Base-by-base conservation (phyloP, 2,113 vertebrate species). In the Corynorhinus townsendii region DNA sequence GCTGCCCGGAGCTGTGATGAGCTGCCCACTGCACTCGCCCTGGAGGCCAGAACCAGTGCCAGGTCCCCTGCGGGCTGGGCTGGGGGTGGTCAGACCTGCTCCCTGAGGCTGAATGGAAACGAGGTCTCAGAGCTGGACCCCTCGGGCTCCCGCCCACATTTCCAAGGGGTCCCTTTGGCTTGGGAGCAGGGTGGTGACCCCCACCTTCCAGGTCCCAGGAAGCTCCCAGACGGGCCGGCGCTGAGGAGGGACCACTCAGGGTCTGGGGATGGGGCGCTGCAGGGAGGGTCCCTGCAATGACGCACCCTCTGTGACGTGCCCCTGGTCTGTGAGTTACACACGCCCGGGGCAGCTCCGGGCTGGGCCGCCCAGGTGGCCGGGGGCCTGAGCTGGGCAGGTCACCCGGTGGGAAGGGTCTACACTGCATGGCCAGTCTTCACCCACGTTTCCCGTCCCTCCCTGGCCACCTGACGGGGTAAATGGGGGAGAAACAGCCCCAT, bases 231-330 rank as follows among this genome's bases (percentile, higher is more conserved):
- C n/a, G 22, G 35, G 17, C 14, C 1, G 0, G 45, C 0, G 64
- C 24, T 17, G 47, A 8, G 1, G 52, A 8, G 24, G 49, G 19
- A 10, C 16, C 14, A 1, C 47, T 14, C 19, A 5, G 33, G 3
- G 7, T 16, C 45, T 22, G 6, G 68, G 38, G 22, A 4, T 4
- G 9, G 59, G 15, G 33, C 1, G 47, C 38, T 5, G 1, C 15
- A 2, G 30, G 62, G 35, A 49, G 16, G 45, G 30, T 49, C 43
- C 0, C 0, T 0, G 14, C 15, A 5, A 3, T 0, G 9, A 0
- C 14, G 28, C 33, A 16, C 85, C 17, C 8, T n/a, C 56, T 0
- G 4, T 6, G 1, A 45, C 16, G 56, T 4, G 52, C 7, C 75
- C 40, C 73, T 45, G 8, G 9, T 5, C 4, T n/a, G 30, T 47